These are phyloP conservation scores for Callipepla squamata DNA, from an alignment of 2,113 vertebrate species.

Conservation along the genomic window DNA sequence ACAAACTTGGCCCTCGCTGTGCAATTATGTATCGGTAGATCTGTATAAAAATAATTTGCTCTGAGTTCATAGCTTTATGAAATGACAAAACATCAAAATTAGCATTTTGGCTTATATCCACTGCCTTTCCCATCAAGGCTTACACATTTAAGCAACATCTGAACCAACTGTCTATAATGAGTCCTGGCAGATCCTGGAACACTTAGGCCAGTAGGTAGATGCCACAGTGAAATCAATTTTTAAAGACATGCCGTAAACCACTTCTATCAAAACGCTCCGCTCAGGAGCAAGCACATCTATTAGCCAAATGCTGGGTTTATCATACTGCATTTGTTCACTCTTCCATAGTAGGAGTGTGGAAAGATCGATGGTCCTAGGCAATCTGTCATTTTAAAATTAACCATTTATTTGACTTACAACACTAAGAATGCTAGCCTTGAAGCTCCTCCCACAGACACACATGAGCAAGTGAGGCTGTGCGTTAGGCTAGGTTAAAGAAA, in stretches of 20 bases:
- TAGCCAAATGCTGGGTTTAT: neutral
- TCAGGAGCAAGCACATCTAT: conserved; percentile 37
- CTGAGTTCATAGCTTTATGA: conserved; percentile 55
- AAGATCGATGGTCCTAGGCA: conserved; percentile 29
- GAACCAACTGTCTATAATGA: conserved; percentile 70
- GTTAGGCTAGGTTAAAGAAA: conserved; percentile 15
- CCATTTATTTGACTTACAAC: conserved; percentile 58
- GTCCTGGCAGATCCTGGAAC: conserved; percentile 65
- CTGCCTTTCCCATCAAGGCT: conserved; percentile 75
- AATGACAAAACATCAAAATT: conserved; percentile 69
- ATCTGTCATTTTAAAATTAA: conserved; percentile 55
- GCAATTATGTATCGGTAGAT: conserved; percentile 5
- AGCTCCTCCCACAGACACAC: conserved; percentile 54
- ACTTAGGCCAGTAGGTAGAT: conserved; percentile 58
- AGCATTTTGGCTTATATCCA: conserved; percentile 76
- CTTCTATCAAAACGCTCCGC: conserved; percentile 41
- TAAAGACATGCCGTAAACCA: conserved; percentile 60
- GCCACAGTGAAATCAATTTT: conserved; percentile 66
- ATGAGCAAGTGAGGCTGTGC: neutral
- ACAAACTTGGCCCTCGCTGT: conserved; percentile 9
- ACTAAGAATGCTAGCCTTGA: conserved; percentile 39
- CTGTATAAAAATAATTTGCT: conserved; percentile 60
- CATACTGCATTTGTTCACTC: conserved; percentile 20
- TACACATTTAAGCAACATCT: conserved; percentile 69
- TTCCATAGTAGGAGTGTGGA: conserved; percentile 32